Conservation (phyloP, 2,113 vertebrate species). For the Neogobius melanostomus region DNA sequence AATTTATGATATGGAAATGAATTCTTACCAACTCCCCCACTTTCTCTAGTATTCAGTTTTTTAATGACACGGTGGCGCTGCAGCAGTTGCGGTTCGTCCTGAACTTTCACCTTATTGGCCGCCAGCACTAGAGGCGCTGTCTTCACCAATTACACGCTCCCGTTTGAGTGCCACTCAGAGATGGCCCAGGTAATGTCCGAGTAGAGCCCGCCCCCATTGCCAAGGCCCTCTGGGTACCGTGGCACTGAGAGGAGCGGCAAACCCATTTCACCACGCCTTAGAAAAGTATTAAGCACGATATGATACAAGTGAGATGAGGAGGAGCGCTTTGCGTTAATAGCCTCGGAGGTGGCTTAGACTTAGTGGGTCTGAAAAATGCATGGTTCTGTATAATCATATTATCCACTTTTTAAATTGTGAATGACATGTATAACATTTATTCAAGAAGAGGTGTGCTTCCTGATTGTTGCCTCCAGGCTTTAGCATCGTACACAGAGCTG, state of each 20-base stretch:
- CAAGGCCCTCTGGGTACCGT: constrained; percentile 35
- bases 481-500: not conserved
- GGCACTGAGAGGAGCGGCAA: constrained; percentile 42
- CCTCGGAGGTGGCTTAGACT: constrained; percentile 45
- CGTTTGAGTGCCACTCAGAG: constrained; percentile 70
- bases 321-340: constrained; percentile 44
- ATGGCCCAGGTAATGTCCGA: constrained; percentile 73
- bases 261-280: constrained; percentile 64
- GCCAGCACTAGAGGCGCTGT: constrained; percentile 73
- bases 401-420: constrained; percentile 32
- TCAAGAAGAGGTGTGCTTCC: not conserved
- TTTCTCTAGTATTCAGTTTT: constrained; percentile 56
- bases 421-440: constrained; percentile 35
- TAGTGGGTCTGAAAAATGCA: constrained; percentile 24
- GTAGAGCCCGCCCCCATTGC: constrained; percentile 52
- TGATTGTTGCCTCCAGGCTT: not conserved
- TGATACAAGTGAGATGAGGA: constrained; percentile 33
- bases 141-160: constrained; percentile 77
- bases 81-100: constrained; percentile 68
- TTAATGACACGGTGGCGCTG: constrained; percentile 63
- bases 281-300: constrained; percentile 60
- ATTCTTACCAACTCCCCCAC: constrained; percentile 37
- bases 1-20: constrained; percentile 62
- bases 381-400: constrained; percentile 34
- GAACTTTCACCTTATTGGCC: constrained; percentile 77